Conservation (phyloP, 2,888 invertebrate genomes). For the Rugalucina vietnamica region DNA sequence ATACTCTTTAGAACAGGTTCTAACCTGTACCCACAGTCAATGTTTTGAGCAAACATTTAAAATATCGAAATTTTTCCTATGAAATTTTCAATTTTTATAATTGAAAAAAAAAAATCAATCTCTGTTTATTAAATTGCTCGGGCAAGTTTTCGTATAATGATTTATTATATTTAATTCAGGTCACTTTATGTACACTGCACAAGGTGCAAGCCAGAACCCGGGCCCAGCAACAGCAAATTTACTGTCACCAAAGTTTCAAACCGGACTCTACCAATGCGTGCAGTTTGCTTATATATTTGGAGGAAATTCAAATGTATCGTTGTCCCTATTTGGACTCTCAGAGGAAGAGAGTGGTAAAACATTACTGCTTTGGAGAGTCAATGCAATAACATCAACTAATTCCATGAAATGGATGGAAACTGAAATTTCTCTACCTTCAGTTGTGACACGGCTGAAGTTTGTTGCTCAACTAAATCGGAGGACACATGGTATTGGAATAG, state of each 20-base stretch:
- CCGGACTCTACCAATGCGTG: slow-evolving; percentile 52
- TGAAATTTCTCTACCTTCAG: slow-evolving; percentile 26
- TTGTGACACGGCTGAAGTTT: slow-evolving; percentile 24
- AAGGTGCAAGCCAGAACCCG: slow-evolving; percentile 12
- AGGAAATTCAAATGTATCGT: slow-evolving; percentile 57
- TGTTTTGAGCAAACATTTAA: too few relatives aligned
- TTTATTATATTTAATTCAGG: slow-evolving; percentile 40
- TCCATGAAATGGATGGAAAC: slow-evolving; percentile 46
- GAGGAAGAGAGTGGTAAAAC: not conserved
- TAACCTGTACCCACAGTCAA: too few relatives aligned
- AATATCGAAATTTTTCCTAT: too few relatives aligned
- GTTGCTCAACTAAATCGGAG: slow-evolving; percentile 35
- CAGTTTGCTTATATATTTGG: slow-evolving; percentile 62
- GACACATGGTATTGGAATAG: slow-evolving; percentile 41
- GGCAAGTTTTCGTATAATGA: too few relatives aligned
- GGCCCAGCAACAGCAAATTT: slow-evolving; percentile 44
- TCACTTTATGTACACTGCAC: slow-evolving; percentile 65
- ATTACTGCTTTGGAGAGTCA: slow-evolving; percentile 33
- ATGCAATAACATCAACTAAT: slow-evolving; percentile 12
- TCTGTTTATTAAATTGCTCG: too few relatives aligned
- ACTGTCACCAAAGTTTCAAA: slow-evolving; percentile 45
- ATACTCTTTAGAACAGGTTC: too few relatives aligned
- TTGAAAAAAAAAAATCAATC: too few relatives aligned
- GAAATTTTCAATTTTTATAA: too few relatives aligned
- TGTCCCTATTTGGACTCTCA: slow-evolving; percentile 57